Base-by-base conservation (phyloP, 1,140 invertebrate species). In the Musca vetustissima region DNA sequence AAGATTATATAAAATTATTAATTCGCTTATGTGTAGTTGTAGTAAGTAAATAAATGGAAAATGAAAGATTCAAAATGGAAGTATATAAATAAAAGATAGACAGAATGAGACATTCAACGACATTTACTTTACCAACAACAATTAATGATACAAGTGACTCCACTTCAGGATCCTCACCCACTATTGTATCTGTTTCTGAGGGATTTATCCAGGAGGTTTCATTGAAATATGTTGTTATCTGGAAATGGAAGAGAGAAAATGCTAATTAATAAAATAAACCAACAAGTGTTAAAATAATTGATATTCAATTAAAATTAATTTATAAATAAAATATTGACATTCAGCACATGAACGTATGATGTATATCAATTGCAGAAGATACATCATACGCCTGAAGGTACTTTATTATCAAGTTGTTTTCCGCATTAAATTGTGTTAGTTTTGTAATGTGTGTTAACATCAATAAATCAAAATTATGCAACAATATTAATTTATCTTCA, bases 101-200 rank as follows among this genome's bases (percentile, higher is more conserved):
- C 7, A 49, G 64, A 66, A 43, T n/a, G 36, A 71, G 71, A 79
- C 80, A 78, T 80, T 81, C 79, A 81, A 82, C 78, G 80, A 80
- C 73, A 78, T 78, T 82, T 83, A 83, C 85, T 89, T 88, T 85
- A 91, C 90, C 89, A 80, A 91, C 88, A 83, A 90, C 84, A 79
- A 91, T 83, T 83, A 90, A 89, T 75, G 89, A 91, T 74, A 91
- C 84, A 78, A 90, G 84, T 59, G 90, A 89, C 72, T 90, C 87
- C 72, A 88, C 85, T 76, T 89, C 89, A 69, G 89, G 88, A 71
- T 90, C 88, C 73, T 90, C 87, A 73, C 85, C 86, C 73, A 88
- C 85, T 75, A 86, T 87, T 74, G 85, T 87, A 71, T 86, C 86
- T 69, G 83, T 81, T 68, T 83, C 74, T 43, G 79, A 83, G 73